These are phyloP conservation scores for Laticauda laticaudata DNA, from an alignment of 2,113 vertebrate species.

Conservation along the genomic window DNA sequence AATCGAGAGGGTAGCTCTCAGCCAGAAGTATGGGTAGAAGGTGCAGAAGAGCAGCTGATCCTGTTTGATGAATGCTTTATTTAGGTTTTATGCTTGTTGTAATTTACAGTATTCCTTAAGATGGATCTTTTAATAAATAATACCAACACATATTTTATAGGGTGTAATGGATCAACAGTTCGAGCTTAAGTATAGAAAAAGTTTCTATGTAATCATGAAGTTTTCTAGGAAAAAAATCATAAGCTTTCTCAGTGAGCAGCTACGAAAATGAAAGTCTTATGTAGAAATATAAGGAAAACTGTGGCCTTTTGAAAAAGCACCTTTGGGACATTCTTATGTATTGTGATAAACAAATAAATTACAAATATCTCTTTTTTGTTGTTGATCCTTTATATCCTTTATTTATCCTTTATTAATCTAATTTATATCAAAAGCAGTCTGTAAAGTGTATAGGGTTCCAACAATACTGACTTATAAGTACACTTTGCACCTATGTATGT, in stretches of 20 bases:
- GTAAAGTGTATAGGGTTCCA: neutral
- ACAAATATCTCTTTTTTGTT: neutral
- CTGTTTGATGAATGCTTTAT: neutral
- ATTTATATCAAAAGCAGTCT: neutral
- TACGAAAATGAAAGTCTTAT: neutral
- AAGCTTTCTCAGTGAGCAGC: neutral
- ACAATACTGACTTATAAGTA: neutral
- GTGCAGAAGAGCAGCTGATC: neutral
- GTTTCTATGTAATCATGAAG: neutral
- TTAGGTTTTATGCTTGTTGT: neutral
- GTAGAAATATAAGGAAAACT: neutral
- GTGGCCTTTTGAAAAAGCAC: neutral
- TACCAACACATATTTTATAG: neutral
- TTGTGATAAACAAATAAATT: neutral
- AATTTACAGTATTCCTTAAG: neutral
- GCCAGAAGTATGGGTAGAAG: neutral
- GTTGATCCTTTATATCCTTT: neutral
- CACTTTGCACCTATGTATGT: neutral
- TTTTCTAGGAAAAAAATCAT: neutral
- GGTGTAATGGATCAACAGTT: neutral
- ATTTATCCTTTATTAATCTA: neutral
- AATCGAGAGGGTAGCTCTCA: neutral
- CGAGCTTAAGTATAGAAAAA: neutral
- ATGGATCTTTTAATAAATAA: neutral
- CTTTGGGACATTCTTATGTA: neutral